These are phyloP conservation scores for Hybognathus amarus DNA, from an alignment of 2,797 vertebrate genomes.

Conservation along the genomic window DNA sequence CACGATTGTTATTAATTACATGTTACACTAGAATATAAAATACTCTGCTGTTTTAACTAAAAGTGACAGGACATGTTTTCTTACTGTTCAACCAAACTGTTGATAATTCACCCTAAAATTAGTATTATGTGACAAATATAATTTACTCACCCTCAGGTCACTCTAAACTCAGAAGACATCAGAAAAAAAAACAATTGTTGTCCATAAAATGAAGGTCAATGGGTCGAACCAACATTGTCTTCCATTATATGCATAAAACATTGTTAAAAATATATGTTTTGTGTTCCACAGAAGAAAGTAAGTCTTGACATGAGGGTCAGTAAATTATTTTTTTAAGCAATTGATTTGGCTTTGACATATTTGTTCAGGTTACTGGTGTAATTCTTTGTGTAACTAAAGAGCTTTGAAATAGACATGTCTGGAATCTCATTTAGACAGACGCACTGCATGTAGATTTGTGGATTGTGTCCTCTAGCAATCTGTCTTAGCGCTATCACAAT, in stretches of 20 bases:
- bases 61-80: slow-evolving; percentile 17
- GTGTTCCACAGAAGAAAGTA: neutral
- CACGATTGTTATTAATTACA: slow-evolving; percentile 17
- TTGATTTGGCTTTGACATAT: neutral
- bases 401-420: slow-evolving; percentile 13
- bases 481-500: neutral
- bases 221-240: neutral
- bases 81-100: neutral
- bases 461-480: slow-evolving; percentile 14
- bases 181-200: neutral
- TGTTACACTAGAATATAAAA: slow-evolving; percentile 4
- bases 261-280: neutral
- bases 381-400: slow-evolving; percentile 27
- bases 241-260: neutral
- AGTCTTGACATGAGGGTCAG: neutral
- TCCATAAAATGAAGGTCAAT: neutral
- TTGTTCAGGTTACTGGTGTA: slow-evolving; percentile 20
- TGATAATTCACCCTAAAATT: neutral
- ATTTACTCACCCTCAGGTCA: neutral
- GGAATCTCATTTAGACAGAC: slow-evolving; percentile 18
- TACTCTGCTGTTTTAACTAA: slow-evolving; percentile 17
- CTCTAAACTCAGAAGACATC: neutral
- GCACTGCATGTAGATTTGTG: slow-evolving; percentile 16
- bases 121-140: neutral
- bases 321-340: slow-evolving; percentile 1